Evolutionary conservation across 2,797 vertebrate genomes (phyloP).

Genomic region (Gallirallus australis): DNA sequence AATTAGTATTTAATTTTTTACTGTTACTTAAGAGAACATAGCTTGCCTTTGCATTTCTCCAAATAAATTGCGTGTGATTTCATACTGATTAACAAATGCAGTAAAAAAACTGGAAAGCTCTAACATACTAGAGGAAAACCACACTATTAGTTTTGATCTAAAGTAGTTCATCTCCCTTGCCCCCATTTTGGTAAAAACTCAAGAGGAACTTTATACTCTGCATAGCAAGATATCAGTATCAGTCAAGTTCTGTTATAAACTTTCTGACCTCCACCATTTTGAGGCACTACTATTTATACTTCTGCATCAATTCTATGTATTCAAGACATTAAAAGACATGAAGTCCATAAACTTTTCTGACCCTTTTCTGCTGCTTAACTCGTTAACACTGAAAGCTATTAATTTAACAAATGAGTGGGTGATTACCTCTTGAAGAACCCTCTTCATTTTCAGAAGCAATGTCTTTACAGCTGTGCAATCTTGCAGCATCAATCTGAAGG

Average conservation of each 20-base stretch:
- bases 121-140: background rate
- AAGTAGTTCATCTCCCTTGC: background rate
- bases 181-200: background rate
- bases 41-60: background rate
- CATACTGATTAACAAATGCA: background rate
- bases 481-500: constrained; percentile 93
- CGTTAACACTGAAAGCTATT: background rate
- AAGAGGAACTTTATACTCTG: background rate
- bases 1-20: background rate
- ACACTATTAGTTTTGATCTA: background rate
- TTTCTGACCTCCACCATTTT: background rate
- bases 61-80: background rate
- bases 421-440: constrained; percentile 95
- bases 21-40: background rate
- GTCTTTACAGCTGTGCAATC: constrained; percentile 97
- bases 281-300: background rate
- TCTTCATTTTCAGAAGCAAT: constrained; percentile 91
- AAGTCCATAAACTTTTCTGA: constrained; percentile 16
- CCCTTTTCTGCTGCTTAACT: background rate
- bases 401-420: constrained; percentile 10
- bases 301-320: background rate
- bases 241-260: background rate
- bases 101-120: background rate
- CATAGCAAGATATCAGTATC: background rate
- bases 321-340: constrained; percentile 22